These are phyloP conservation scores for Gymnothorax javanicus DNA, from an alignment of 2,797 vertebrate genomes.

Conservation along the genomic window DNA sequence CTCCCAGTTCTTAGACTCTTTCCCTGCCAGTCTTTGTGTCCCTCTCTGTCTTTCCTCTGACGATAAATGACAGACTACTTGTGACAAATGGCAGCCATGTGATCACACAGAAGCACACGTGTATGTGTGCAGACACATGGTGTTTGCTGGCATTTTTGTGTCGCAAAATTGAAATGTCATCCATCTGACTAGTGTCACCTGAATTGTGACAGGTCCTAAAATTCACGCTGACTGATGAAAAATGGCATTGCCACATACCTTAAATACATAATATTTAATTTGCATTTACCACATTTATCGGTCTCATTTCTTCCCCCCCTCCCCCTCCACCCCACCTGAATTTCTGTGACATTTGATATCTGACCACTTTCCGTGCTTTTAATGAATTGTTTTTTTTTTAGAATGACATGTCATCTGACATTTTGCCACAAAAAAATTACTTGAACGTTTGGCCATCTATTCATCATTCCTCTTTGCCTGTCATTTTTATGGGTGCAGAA, in stretches of 20 bases:
- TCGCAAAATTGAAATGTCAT: slow-evolving; percentile 1
- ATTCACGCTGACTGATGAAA: background rate
- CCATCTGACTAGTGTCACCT: slow-evolving; percentile 1
- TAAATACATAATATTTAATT: slow-evolving; percentile 14
- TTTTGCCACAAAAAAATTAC: background rate
- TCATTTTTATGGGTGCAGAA: background rate
- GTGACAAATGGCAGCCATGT: background rate
- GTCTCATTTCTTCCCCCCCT: background rate
- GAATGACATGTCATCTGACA: background rate
- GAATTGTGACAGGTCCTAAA: background rate
- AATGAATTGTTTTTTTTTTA: background rate
- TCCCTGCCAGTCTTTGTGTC: too few species aligned
- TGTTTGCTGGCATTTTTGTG: slow-evolving; percentile 3
- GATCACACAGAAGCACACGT: background rate
- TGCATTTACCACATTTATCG: slow-evolving; percentile 11
- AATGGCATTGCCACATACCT: background rate
- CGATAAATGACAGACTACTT: background rate
- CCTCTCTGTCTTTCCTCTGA: background rate
- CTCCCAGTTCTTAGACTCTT: background rate
- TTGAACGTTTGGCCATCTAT: slow-evolving; percentile 6
- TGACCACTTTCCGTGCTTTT: background rate
- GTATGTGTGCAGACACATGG: background rate
- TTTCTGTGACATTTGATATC: slow-evolving; percentile 9
- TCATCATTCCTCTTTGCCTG: background rate
- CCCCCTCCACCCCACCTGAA: background rate